Conservation (phyloP, 2,888 invertebrate genomes). For the Lymantria dispar region DNA sequence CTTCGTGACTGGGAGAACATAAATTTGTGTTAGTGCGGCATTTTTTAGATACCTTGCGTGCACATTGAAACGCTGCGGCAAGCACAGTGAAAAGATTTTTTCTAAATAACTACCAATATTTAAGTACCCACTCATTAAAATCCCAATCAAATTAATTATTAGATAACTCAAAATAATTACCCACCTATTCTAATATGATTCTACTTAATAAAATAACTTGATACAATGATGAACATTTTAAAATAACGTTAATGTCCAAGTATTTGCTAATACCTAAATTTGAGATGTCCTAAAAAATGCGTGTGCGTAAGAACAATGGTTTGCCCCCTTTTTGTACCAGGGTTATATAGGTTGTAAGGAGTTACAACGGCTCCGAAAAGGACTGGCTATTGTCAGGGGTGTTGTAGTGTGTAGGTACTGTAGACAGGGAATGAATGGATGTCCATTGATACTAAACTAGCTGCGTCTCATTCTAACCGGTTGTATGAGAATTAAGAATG, state of each 20-base stretch:
- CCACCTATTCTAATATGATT: too few relatives aligned
- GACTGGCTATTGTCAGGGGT: slow-evolving; percentile 43
- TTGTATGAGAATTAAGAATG: slow-evolving; percentile 1
- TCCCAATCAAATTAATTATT: neutral
- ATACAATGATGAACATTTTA: too few relatives aligned
- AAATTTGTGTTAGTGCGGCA: neutral
- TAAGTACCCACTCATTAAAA: neutral
- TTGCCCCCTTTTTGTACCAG: slow-evolving; percentile 83
- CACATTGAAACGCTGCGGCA: too few relatives aligned
- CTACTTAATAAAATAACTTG: too few relatives aligned
- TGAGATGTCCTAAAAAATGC: slow-evolving; percentile 61
- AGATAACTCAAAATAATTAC: neutral
- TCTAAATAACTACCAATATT: too few relatives aligned
- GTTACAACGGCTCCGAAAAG: slow-evolving; percentile 52
- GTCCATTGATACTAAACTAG: neutral
- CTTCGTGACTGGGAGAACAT: slow-evolving; percentile 44
- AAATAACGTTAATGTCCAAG: too few relatives aligned
- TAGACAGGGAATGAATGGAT: slow-evolving; percentile 18
- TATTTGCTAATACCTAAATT: neutral
- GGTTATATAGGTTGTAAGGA: slow-evolving; percentile 63
- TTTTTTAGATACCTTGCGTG: too few relatives aligned
- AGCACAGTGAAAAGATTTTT: too few relatives aligned
- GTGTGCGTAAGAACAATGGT: slow-evolving; percentile 84
- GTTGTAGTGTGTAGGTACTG: slow-evolving; percentile 16
- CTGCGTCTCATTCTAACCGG: slow-evolving; percentile 8